Conservation (phyloP, 2,888 invertebrate genomes). For the Piscicola geometra region DNA sequence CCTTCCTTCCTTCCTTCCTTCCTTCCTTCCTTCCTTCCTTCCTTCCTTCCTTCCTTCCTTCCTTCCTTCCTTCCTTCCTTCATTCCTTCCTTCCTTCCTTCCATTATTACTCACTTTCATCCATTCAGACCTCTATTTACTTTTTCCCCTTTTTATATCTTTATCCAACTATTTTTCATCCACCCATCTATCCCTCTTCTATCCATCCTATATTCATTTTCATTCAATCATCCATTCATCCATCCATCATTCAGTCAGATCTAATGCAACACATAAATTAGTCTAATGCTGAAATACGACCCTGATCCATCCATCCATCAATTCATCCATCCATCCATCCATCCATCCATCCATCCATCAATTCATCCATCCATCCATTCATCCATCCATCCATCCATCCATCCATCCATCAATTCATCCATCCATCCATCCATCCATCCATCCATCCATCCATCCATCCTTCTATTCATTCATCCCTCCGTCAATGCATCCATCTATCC, state of each 20-base stretch:
- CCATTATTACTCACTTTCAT: not conserved
- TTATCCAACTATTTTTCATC: not conserved
- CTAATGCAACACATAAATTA: not conserved
- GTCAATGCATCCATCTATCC: too few species aligned
- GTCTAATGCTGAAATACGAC: not conserved
- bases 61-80: not conserved
- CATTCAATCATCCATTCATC: not conserved
- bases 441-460: not conserved
- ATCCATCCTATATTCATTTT: not conserved
- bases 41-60: conserved; percentile 1
- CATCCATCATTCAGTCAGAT: not conserved
- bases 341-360: not conserved
- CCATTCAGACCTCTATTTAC: not conserved
- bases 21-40: conserved; percentile 1
- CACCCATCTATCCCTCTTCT: not conserved
- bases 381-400: not conserved
- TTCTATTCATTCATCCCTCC: too few species aligned
- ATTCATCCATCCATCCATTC: not conserved
- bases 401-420: not conserved
- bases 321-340: not conserved
- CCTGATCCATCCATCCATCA: not conserved
- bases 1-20: conserved; percentile 1
- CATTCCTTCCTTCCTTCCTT: not conserved
- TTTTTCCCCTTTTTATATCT: not conserved
- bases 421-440: not conserved